Evolutionary conservation across 2,888 invertebrate genomes (phyloP).

Genomic region (Epicampocera succincta): DNA sequence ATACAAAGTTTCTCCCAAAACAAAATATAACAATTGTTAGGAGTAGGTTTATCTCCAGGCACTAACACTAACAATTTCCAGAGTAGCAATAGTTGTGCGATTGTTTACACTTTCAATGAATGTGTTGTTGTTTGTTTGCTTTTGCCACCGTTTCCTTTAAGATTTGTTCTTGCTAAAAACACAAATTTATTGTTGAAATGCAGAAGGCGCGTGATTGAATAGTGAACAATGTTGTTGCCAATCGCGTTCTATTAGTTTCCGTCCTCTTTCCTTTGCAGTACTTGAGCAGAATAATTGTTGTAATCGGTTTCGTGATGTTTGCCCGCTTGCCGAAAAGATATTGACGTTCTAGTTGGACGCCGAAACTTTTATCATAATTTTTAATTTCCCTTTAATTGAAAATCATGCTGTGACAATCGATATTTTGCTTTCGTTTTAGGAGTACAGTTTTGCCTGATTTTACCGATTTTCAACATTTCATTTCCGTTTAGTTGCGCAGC

Average conservation of each 20-base stretch:
- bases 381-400: slow-evolving; percentile 28
- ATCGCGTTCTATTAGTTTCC: slow-evolving; percentile 17
- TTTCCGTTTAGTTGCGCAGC: slow-evolving; percentile 32
- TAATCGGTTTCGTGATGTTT: neutral
- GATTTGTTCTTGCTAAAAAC: slow-evolving; percentile 30
- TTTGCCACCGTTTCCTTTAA: neutral
- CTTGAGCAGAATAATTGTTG: neutral
- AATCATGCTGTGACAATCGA: neutral
- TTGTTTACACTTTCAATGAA: slow-evolving; percentile 13
- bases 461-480: neutral
- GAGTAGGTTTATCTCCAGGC: neutral
- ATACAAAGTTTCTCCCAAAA: neutral
- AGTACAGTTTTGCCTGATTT: too few species aligned
- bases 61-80: neutral
- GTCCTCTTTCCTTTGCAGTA: neutral
- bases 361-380: slow-evolving; percentile 31
- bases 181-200: slow-evolving; percentile 52
- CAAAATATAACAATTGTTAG: neutral
- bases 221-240: slow-evolving; percentile 16
- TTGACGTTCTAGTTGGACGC: slow-evolving; percentile 8
- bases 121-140: neutral
- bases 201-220: neutral
- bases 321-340: neutral
- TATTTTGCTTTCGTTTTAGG: neutral
- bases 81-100: slow-evolving; percentile 16